A percentile compares a stretch with the other conserved stretches of the same genome.
phyloP scores from a whole-genome alignment of 2,888 invertebrate species.

The Protodeltote pygarga region DNA sequence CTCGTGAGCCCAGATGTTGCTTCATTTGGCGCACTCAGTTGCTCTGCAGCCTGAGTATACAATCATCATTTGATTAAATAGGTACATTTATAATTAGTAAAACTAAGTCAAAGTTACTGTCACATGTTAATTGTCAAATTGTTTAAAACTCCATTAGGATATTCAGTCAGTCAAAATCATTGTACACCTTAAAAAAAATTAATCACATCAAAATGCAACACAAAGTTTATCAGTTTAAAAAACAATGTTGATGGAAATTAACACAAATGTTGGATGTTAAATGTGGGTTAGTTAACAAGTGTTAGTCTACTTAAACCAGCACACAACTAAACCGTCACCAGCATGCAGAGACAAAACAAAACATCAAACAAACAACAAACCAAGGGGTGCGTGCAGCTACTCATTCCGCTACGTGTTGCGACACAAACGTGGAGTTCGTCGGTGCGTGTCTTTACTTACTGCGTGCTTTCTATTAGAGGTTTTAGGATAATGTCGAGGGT shows the following conservation, averaged over 20 bases:
- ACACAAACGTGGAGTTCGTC: conserved; percentile 68
- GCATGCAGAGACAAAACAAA: conserved; percentile 70
- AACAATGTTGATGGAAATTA: conserved; percentile 44
- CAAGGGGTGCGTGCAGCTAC: conserved; percentile 78
- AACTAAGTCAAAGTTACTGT: no score
- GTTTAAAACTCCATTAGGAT: no score
- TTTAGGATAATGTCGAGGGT: conserved; percentile 87
- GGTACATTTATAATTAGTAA: background rate
- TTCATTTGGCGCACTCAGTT: conserved; percentile 69
- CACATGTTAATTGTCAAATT: no score
- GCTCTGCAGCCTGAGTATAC: conserved; percentile 79
- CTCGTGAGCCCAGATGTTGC: conserved; percentile 52
- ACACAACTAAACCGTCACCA: conserved; percentile 59
- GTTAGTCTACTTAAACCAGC: conserved; percentile 62
- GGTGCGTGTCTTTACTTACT: conserved; percentile 82
- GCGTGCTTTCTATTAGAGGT: conserved; percentile 87
- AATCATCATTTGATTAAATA: background rate
- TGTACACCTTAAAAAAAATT: conserved; percentile 36
- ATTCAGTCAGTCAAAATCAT: conserved; percentile 26
- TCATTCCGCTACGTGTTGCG: conserved; percentile 78
- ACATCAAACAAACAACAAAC: conserved; percentile 65
- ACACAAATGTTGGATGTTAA: conserved; percentile 49
- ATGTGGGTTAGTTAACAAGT: conserved; percentile 69
- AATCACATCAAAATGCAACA: conserved; percentile 54
- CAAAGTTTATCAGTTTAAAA: conserved; percentile 42